phyloP scores from a whole-genome alignment of 2,113 vertebrate species.

The Ceuthmochares aereus region DNA sequence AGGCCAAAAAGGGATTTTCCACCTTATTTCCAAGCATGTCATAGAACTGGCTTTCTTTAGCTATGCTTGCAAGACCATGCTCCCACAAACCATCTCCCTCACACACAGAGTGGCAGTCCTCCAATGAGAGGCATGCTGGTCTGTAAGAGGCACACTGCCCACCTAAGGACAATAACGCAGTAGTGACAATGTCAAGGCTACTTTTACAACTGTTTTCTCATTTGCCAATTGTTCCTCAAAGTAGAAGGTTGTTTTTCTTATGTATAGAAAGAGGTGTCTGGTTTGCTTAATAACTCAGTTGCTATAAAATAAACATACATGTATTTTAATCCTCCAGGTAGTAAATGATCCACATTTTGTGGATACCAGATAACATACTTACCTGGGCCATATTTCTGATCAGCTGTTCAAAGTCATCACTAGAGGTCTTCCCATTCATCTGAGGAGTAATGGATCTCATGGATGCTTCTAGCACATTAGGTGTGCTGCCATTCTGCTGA shows the following conservation, averaged over 20 bases:
- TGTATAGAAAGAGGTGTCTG: neutral
- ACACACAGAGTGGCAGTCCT: neutral
- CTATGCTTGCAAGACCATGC: neutral
- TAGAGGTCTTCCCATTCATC: slow-evolving; percentile 77
- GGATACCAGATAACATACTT: neutral
- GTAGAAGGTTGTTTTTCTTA: neutral
- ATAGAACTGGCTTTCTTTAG: neutral
- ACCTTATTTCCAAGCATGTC: neutral
- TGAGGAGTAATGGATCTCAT: slow-evolving; percentile 60
- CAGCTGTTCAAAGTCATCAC: slow-evolving; percentile 86
- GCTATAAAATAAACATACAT: neutral
- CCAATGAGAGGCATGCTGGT: neutral
- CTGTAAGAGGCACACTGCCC: neutral
- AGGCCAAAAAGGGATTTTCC: neutral
- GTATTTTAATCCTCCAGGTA: neutral
- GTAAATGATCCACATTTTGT: neutral
- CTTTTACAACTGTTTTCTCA: neutral
- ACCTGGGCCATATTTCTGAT: slow-evolving; percentile 94
- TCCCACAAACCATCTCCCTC: neutral
- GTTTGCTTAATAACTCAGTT: neutral
- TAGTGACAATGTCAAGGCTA: neutral
- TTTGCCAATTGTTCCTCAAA: neutral
- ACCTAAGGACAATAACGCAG: neutral
- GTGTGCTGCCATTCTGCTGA: slow-evolving; percentile 82
- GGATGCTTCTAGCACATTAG: slow-evolving; percentile 67